Evolutionary conservation across 2,113 vertebrate genomes (phyloP), one percentile per base, ranked within the genome.

Genomic region (Pycnonotus jocosus): DNA sequence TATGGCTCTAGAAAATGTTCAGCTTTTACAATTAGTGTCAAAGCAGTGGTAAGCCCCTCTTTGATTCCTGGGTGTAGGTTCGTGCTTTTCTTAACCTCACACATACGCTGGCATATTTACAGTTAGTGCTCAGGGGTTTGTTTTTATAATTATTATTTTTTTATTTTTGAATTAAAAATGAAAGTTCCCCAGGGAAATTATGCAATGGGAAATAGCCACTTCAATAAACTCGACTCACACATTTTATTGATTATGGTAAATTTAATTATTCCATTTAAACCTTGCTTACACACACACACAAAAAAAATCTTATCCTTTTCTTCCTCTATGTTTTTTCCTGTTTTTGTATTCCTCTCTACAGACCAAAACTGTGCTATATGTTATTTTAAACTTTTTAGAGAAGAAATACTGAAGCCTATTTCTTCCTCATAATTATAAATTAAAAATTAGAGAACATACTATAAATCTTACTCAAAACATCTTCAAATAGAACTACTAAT

Each of bases 141-240:
- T 11, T 54, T 88, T 90, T 88, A 95, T 91, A 79, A 83, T 93
- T 92, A 53, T 92, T 94, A 18, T 58, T 54, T 91, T 73, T 88
- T 96, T 95, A 76, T 96, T 98, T 98, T 97, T 95, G 90, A 98
- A 97, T 98, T 97, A 97, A 98, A 98, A 98, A 95, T 97, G 90
- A 97, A 97, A 95, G 94, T 95, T 95, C 96, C 88, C 89, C 27
- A 84, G 97, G 96, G 97, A 98, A 98, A 98, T 97, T 97, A 97
- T 97, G 96, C 97, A 98, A 97, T 97, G 94, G 97, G 97, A 98
- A 98, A 98, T 97, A 94, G 95, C 95, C 93, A 97, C 96, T 97
- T 98, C 96, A 97, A 95, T 97, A 97, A 98, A 98, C 76, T 96
- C 44, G 86, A 94, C 94, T 97, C 96, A 97, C 94, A 98, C 83